Base-by-base conservation (phyloP, 1,140 invertebrate species). In the Coelopa frigida region DNA sequence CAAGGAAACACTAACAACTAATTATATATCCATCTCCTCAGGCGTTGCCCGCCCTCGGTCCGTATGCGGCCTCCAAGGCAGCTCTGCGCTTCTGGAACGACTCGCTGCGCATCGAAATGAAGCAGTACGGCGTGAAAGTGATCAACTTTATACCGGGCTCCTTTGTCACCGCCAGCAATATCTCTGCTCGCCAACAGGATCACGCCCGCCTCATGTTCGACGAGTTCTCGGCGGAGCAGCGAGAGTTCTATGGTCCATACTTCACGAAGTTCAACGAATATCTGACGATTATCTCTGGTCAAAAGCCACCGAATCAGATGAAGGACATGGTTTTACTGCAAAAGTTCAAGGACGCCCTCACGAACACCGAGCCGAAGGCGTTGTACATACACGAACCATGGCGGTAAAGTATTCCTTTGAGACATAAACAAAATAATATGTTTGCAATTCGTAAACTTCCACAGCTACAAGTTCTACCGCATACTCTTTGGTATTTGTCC, bases 11-110 rank as follows among this genome's bases (percentile, higher is more conserved):
- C n/a, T n/a, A 29, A n/a, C n/a, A 29, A 8, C n/a, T 29, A 29
- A 8, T 8, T 17, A 36, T 36, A 36, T 40, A 11, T 43, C 31
- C 12, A n/a, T 37, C 71, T 38, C 44, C 44, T 14, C 70, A 79
- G 48, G 73, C 83, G 2, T 70, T 90, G 12, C 89, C 89, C 0
- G 80, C 82, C 0, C 70, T 89, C 29, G 70, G 80, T 0, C 70
- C 82, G 3, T 94, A 95, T 69, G 79, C 79, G 3, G 85, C 88
- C 4, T 85, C 83, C 0, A 95, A 95, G 71, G 80, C 80, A 15
- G 90, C 75, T 0, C 53, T 89, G 3, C 66, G 78, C 22, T 80
- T 80, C 0, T 91, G 82, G 78, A 78, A 77, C 6, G 79, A 81
- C 46, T 76, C 79, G 2, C 63, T 94, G 3, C 74, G 88, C 42